Base-by-base conservation (phyloP, 2,113 vertebrate genomes). In the Rhinopomastus cyanomelas region DNA sequence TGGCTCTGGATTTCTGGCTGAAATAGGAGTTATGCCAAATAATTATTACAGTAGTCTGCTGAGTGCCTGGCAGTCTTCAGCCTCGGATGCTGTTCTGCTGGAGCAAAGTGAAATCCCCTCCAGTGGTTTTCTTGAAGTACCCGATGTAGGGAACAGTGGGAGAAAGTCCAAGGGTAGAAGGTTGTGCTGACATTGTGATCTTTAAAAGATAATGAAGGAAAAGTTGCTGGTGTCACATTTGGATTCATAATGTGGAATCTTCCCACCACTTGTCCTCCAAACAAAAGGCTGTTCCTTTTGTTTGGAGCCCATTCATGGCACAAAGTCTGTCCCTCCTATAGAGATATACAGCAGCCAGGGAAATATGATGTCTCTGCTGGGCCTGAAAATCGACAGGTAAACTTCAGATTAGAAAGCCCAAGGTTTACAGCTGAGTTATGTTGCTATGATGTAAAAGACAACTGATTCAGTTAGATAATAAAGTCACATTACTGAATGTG, bases 391-490 rank as follows among this genome's bases (percentile, higher is more conserved):
- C 77, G 67, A 52, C 72, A 46, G 51, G 75, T 62, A 69, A 93
- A 90, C 30, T 65, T 77, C 60, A 65, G 74, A 75, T 27, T 81
- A 88, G 89, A 88, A 53, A 21, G 19, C 32, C 29, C 32, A 56
- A 79, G n/a, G 22, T 81, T 91, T 87, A 37, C 30, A 79, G 83
- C 39, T 84, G 62, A 86, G 80, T 93, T 92, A 57, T 48, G 60
- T 85, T 76, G 46, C 66, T 69, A 0, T 81, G 81, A 93, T 92
- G 85, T 72, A 90, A 86, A 93, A 89, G 29, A 61, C 65, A 60
- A 84, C 87, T 53, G 81, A 86, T 69, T 85, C 19, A 3, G 36
- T 59, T 81, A 77, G 95, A 93, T 90, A 89, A 89, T 76, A 81
- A 90, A 95, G 73, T 66, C 14, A 30, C 26, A 26, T 77, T 89